These are phyloP conservation scores for Eupithecia subumbrata DNA, from an alignment of 2,888 invertebrate genomes.

Conservation along the genomic window DNA sequence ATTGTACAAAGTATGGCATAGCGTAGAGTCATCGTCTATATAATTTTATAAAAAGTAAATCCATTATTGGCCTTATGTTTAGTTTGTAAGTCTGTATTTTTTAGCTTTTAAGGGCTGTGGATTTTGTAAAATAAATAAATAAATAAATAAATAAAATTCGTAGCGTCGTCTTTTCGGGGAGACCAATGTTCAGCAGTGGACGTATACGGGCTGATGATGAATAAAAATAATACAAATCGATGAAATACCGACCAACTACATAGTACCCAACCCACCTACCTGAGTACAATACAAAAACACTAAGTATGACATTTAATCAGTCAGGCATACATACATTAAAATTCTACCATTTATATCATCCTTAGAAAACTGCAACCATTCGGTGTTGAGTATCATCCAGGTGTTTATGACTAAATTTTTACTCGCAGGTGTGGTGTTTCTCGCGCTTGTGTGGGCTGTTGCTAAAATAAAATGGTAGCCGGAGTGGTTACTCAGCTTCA, in stretches of 20 bases:
- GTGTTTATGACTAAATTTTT: conserved; percentile 71
- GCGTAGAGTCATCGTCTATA: too few species aligned
- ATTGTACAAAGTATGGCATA: too few species aligned
- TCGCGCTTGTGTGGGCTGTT: conserved; percentile 68
- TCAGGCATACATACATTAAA: not conserved
- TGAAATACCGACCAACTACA: not conserved
- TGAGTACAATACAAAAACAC: not conserved
- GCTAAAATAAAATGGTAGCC: conserved; percentile 77
- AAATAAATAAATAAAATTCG: too few species aligned
- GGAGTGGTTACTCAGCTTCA: conserved; percentile 71
- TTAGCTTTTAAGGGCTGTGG: too few species aligned
- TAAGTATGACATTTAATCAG: not conserved
- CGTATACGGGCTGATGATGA: too few species aligned
- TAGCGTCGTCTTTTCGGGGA: too few species aligned
- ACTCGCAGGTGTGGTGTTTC: conserved; percentile 79
- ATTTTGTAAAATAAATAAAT: too few species aligned
- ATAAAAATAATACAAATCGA: too few species aligned
- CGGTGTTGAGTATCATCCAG: conserved; percentile 74
- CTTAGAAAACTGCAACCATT: conserved; percentile 55
- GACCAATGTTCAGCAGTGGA: too few species aligned
- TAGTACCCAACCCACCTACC: not conserved
- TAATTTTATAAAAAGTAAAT: too few species aligned
- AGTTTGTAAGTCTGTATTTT: too few species aligned
- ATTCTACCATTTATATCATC: not conserved
- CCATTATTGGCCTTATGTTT: too few species aligned